These are phyloP conservation scores for Gymnosoma rotundatum DNA, from an alignment of 2,888 invertebrate species.

Conservation along the genomic window DNA sequence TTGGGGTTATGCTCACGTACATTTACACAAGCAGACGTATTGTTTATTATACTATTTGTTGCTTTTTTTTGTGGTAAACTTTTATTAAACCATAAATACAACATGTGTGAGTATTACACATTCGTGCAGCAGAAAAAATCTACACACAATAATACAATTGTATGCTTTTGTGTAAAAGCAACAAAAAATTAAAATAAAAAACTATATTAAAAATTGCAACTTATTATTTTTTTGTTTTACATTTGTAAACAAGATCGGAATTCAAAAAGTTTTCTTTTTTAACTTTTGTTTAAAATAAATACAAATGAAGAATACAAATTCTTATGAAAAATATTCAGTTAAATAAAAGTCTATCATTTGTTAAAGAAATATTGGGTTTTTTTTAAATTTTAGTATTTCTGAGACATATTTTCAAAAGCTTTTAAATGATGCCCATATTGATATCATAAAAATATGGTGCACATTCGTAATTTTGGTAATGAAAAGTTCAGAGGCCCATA, in stretches of 20 bases:
- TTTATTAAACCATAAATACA: constrained; percentile 56
- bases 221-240: constrained; percentile 61
- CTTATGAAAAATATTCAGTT: background rate
- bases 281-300: background rate
- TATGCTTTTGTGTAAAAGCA: constrained; percentile 31
- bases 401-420: too few species aligned
- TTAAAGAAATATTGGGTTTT: background rate
- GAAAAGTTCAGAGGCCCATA: too few species aligned
- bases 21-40: constrained; percentile 1
- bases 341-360: background rate
- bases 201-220: constrained; percentile 52
- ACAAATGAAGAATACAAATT: background rate
- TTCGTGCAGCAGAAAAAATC: background rate
- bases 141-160: constrained; percentile 33
- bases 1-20: constrained; percentile 50
- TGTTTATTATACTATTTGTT: constrained; percentile 51
- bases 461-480: too few species aligned
- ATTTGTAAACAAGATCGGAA: constrained; percentile 54
- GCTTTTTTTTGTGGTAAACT: constrained; percentile 53
- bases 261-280: constrained; percentile 29
- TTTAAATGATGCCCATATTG: too few species aligned
- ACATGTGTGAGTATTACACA: constrained; percentile 2
- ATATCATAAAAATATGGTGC: too few species aligned
- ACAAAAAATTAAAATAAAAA: constrained; percentile 10
- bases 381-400: too few species aligned